phyloP scores from a whole-genome alignment of 2,888 invertebrate genomes.

The Apoda limacodes region DNA sequence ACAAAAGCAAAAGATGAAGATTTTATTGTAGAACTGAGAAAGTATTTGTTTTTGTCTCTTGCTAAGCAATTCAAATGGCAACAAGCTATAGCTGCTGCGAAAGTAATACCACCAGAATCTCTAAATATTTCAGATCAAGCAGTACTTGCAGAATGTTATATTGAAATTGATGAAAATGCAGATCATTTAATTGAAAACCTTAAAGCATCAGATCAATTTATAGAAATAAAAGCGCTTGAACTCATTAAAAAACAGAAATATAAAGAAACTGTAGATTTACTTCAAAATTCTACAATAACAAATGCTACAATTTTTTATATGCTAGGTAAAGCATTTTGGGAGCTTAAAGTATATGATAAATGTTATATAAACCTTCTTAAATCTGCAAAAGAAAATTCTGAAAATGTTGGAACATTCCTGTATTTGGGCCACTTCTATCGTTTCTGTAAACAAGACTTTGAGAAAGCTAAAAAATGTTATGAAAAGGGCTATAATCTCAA shows the following conservation, averaged over 20 bases:
- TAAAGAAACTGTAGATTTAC: constrained; percentile 63
- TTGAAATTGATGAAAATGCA: constrained; percentile 38
- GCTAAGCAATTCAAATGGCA: constrained; percentile 60
- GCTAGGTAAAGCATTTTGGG: constrained; percentile 73
- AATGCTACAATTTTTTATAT: constrained; percentile 67
- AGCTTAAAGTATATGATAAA: constrained; percentile 67
- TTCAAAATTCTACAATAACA: constrained; percentile 51
- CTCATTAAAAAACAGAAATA: constrained; percentile 60
- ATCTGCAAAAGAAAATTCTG: constrained; percentile 79
- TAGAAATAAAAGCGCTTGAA: constrained; percentile 59
- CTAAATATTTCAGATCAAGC: constrained; percentile 36
- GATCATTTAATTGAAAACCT: constrained; percentile 36
- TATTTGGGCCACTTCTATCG: constrained; percentile 83
- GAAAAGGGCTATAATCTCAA: constrained; percentile 85
- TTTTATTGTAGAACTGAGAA: constrained; percentile 34
- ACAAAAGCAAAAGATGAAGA: constrained; percentile 38
- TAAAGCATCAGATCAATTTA: constrained; percentile 31
- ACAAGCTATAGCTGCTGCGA: constrained; percentile 50
- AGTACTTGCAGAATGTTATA: constrained; percentile 43
- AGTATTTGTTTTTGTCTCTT: constrained; percentile 40
- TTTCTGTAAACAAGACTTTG: constrained; percentile 70
- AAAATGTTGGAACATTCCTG: constrained; percentile 78
- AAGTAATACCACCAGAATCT: constrained; percentile 31
- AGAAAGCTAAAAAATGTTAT: constrained; percentile 84
- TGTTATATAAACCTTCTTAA: constrained; percentile 74